Evolutionary conservation across 2,888 invertebrate species (phyloP).

Genomic region (Lymantria monacha): DNA sequence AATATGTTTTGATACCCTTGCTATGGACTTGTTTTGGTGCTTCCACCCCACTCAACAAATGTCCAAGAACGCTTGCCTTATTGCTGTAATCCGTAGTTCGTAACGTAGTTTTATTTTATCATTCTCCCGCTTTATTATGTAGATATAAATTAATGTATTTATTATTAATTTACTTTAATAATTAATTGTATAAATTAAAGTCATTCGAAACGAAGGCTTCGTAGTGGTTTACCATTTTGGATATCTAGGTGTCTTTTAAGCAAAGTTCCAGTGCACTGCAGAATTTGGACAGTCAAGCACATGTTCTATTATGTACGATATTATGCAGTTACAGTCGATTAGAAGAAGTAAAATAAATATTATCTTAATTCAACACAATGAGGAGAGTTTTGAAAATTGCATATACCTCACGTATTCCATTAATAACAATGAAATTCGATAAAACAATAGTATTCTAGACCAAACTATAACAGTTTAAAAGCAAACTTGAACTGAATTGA

Average conservation of each 20-base stretch:
- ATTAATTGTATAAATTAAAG: no score
- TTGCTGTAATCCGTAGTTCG: conserved; percentile 9
- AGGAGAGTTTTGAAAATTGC: not conserved
- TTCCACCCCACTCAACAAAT: conserved; percentile 22
- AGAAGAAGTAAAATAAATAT: no score
- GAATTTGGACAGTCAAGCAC: no score
- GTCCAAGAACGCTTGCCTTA: conserved; percentile 13
- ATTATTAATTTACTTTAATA: no score
- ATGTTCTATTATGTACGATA: no score
- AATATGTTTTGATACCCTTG: conserved; percentile 34
- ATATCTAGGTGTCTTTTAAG: no score
- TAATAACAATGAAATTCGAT: not conserved
- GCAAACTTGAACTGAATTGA: conserved; percentile 18
- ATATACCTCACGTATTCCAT: not conserved
- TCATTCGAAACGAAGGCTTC: no score
- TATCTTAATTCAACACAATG: no score
- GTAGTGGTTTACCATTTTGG: no score
- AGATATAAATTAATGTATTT: no score
- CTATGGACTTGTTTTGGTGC: conserved; percentile 30
- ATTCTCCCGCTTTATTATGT: not conserved
- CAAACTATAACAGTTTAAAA: conserved; percentile 8
- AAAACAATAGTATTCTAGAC: conserved; percentile 7
- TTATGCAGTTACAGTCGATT: no score
- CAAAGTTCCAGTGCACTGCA: no score
- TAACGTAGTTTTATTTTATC: not conserved